Percentiles rank a stretch among this genome's conserved stretches.
These are phyloP conservation scores for Alviniconcha strummeri DNA, from an alignment of 2,888 invertebrate species.

Conservation along the genomic window DNA sequence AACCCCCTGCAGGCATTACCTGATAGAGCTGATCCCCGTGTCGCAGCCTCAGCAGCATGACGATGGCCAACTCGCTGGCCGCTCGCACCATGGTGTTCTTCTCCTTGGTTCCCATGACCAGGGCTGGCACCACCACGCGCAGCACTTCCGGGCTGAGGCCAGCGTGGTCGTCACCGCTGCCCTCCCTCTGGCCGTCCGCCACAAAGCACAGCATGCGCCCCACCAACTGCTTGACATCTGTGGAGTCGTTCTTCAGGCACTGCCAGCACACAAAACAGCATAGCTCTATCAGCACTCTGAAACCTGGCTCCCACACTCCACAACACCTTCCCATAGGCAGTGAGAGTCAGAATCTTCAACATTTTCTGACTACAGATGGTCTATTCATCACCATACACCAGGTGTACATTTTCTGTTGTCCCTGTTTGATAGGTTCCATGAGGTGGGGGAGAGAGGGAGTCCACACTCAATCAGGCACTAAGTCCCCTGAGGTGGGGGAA, in stretches of 20 bases:
- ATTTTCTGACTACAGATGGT: too few species aligned
- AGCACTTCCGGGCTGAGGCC: conserved; percentile 91
- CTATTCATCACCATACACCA: too few species aligned
- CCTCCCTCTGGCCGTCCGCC: conserved; percentile 76
- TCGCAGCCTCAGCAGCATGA: conserved; percentile 87
- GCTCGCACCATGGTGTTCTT: conserved; percentile 96
- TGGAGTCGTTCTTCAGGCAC: conserved; percentile 89
- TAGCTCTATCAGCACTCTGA: background rate
- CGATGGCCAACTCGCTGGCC: conserved; percentile 93
- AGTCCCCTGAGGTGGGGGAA: too few species aligned
- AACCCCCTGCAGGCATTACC: conserved; percentile 46
- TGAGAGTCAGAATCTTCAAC: too few species aligned
- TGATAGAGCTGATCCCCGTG: conserved; percentile 76
- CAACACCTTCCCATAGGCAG: too few species aligned
- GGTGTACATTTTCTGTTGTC: too few species aligned
- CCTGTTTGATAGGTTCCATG: too few species aligned
- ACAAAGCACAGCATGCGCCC: conserved; percentile 87
- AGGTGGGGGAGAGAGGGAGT: too few species aligned
- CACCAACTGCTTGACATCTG: conserved; percentile 94
- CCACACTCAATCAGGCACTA: too few species aligned
- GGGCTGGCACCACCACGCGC: conserved; percentile 82
- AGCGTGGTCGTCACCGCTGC: conserved; percentile 82
- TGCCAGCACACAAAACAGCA: background rate
- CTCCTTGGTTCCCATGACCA: conserved; percentile 98
- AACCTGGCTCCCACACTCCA: too few species aligned